These are phyloP conservation scores for Mastigias papua DNA, from an alignment of 30 jellyfish, hydroid and myxozoan species.

Conservation along the genomic window DNA sequence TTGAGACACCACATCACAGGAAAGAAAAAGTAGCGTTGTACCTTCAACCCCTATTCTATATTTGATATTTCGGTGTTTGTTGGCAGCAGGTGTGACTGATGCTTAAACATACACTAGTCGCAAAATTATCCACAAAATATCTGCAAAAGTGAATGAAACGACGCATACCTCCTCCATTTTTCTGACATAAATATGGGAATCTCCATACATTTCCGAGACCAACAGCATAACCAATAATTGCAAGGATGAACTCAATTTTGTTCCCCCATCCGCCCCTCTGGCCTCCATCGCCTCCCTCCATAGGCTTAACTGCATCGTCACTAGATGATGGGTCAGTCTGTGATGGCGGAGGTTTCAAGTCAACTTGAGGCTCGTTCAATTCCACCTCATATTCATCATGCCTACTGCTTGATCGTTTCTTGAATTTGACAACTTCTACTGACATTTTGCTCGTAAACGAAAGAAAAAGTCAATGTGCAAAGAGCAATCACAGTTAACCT, in stretches of 20 bases:
- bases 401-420: constrained; percentile 43
- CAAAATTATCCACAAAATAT: no score
- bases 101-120: no score
- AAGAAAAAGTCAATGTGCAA: background rate
- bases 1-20: no score
- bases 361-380: constrained; percentile 63
- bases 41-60: no score
- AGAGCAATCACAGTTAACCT: background rate
- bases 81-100: no score
- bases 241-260: constrained; percentile 86
- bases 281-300: constrained; percentile 27
- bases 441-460: constrained; percentile 75
- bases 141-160: no score
- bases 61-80: no score
- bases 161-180: constrained; percentile 94
- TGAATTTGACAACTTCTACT: constrained; percentile 56
- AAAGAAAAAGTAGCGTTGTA: no score
- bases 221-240: constrained; percentile 95
- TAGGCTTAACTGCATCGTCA: constrained; percentile 68
- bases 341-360: constrained; percentile 41
- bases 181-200: constrained; percentile 88
- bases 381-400: constrained; percentile 43
- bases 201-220: constrained; percentile 99
- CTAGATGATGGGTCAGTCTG: constrained; percentile 68
- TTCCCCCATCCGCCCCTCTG: constrained; percentile 96